These are phyloP conservation scores for Eulithis prunata DNA, from an alignment of 2,888 invertebrate species.

Conservation along the genomic window DNA sequence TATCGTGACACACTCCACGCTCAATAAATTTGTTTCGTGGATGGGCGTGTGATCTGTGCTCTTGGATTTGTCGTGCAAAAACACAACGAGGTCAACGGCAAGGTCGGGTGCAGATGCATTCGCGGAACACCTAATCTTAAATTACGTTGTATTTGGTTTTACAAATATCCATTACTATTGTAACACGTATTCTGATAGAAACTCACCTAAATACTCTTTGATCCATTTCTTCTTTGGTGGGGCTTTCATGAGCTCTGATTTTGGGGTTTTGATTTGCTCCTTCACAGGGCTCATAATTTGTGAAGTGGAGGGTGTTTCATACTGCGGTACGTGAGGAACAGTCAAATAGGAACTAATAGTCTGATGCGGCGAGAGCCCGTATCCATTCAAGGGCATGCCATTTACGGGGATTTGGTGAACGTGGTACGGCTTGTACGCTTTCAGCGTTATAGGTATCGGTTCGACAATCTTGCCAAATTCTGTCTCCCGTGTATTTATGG, in stretches of 20 bases:
- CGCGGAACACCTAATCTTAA: conserved; percentile 40
- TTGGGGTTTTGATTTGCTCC: conserved; percentile 53
- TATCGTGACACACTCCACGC: conserved; percentile 23
- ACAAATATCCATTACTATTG: conserved; percentile 4
- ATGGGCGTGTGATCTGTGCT: conserved; percentile 49
- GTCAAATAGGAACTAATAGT: conserved; percentile 55
- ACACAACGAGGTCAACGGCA: conserved; percentile 59
- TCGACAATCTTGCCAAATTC: conserved; percentile 74
- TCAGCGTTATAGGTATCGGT: conserved; percentile 72
- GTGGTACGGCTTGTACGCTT: conserved; percentile 66
- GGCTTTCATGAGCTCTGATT: conserved; percentile 65
- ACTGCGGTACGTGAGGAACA: conserved; percentile 53
- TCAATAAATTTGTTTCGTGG: conserved; percentile 34
- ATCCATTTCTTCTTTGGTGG: conserved; percentile 91
- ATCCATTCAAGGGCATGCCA: conserved; percentile 46
- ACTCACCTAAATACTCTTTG: conserved; percentile 86
- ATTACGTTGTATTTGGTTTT: conserved; percentile 7
- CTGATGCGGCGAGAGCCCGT: conserved; percentile 60
- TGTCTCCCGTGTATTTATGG: conserved; percentile 74
- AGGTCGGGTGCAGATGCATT: conserved; percentile 56
- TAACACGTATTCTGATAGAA: background rate
- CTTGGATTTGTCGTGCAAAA: conserved; percentile 61
- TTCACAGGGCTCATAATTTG: conserved; percentile 54
- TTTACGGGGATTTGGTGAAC: conserved; percentile 56
- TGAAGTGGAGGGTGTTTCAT: conserved; percentile 58